Conservation (phyloP, 2,888 invertebrate species). For the Tenthredo scrophulariae region DNA sequence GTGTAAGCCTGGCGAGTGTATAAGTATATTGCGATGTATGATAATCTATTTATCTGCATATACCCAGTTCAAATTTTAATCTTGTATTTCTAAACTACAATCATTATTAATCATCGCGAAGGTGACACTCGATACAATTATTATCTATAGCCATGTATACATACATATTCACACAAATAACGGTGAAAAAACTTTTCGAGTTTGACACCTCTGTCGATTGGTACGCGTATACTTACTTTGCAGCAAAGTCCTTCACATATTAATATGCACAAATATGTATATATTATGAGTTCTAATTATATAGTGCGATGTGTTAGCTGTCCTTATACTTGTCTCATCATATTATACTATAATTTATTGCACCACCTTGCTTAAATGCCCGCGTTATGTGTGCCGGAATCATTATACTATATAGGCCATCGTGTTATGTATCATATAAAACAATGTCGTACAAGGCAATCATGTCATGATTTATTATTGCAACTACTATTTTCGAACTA, state of each 20-base stretch:
- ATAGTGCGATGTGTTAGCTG: not conserved
- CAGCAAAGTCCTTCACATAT: not conserved
- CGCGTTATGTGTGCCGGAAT: not conserved
- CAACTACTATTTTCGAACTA: not conserved
- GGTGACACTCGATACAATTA: too few species aligned
- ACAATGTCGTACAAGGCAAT: not conserved
- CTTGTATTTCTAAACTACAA: not conserved
- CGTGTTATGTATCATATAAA: not conserved
- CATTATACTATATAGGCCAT: not conserved
- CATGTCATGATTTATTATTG: not conserved
- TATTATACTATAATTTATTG: not conserved
- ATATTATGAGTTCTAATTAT: constrained; percentile 6
- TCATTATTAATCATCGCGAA: not conserved
- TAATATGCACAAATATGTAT: not conserved
- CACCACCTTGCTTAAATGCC: not conserved
- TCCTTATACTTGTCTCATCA: not conserved
- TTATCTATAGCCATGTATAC: not conserved
- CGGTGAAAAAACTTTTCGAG: not conserved
- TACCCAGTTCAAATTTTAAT: not conserved
- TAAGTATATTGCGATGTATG: not conserved
- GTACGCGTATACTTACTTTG: not conserved
- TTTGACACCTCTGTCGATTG: not conserved
- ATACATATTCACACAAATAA: not conserved
- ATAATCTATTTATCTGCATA: not conserved
- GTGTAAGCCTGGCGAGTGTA: not conserved